Base-by-base conservation (phyloP, 2,888 invertebrate genomes). In the Hipparchia sbordonii region DNA sequence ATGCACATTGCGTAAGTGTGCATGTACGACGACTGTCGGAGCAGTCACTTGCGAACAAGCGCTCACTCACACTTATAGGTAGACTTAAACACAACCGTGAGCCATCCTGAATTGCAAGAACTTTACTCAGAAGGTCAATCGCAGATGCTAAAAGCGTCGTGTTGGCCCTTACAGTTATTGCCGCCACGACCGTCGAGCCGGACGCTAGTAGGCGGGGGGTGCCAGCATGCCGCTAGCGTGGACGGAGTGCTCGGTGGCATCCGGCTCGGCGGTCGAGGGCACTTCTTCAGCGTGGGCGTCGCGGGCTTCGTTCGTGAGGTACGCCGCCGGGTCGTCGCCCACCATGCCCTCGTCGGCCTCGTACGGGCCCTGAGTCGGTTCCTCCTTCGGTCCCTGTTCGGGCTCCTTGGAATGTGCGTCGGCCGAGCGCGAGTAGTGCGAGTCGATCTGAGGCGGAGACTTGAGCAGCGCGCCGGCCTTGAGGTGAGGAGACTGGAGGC, bases 311-410 rank as follows among this genome's bases (percentile, higher is more conserved):
- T 89, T 87, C 77, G 84, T 82, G 81, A 93, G 81, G 83, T 91
- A 93, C 77, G 94, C 94, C 73, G 94, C 89, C 62, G 95, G 95
- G 83, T 95, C 95, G 80, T 94, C 95, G 71, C 95, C 95, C 76
- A 88, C 91, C 94, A 95, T 94, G 77, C 94, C 93, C 76, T 91
- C 91, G 75, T 92, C 86, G 79, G 91, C 94, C 81, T 95, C 95
- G 82, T 96, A 96, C 2, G 96, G 96, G 12, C 96, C 96, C 81
- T 95, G 94, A 63, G 96, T 96, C 73, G 91, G 86, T 77, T 90
- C 89, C 81, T 93, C 94, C 77, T 90, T 91, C 74, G 88, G 89
- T 74, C 89, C 89, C 75, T 89, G 87, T 77, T 86, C 86, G 59
- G 85, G 84, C 71, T 90, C 91, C 75, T 90, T 88, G 61, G 89